Evolutionary conservation across 2,888 invertebrate genomes (phyloP).

Genomic region (Drosophila bunnanda): DNA sequence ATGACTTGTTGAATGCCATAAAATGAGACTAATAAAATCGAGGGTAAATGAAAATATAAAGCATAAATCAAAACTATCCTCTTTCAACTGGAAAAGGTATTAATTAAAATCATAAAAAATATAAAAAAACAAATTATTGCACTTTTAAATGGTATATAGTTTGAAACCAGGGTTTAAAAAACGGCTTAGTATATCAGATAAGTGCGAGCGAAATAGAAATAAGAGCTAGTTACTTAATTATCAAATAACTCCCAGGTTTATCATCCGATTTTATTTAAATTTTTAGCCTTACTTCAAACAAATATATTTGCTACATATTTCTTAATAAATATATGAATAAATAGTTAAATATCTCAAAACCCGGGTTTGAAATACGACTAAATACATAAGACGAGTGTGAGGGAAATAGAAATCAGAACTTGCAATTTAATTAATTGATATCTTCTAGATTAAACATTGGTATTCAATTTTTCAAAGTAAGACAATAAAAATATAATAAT

Average conservation of each 20-base stretch:
- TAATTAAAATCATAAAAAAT: background rate
- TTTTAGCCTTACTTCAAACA: no score
- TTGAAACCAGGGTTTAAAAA: background rate
- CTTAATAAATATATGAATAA: no score
- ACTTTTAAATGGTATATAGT: background rate
- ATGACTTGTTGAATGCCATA: slow-evolving; percentile 38
- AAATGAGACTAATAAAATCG: slow-evolving; percentile 11
- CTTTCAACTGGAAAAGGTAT: background rate
- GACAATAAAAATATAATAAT: no score
- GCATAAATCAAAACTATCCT: slow-evolving; percentile 12
- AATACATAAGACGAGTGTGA: no score
- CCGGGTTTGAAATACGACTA: no score
- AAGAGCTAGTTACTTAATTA: background rate
- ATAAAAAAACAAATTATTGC: background rate
- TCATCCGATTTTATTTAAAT: background rate
- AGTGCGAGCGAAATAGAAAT: background rate
- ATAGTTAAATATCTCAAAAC: no score
- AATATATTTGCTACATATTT: no score
- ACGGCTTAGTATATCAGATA: background rate
- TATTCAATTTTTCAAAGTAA: background rate
- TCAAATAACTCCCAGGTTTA: background rate
- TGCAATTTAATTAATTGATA: no score
- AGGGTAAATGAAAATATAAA: slow-evolving; percentile 7
- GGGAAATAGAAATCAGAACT: no score
- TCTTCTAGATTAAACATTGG: no score